A percentile compares a stretch with the other conserved stretches of the same genome.
phyloP scores from a whole-genome alignment of 1,140 invertebrate genomes.

The Trachelipus rathkii region DNA sequence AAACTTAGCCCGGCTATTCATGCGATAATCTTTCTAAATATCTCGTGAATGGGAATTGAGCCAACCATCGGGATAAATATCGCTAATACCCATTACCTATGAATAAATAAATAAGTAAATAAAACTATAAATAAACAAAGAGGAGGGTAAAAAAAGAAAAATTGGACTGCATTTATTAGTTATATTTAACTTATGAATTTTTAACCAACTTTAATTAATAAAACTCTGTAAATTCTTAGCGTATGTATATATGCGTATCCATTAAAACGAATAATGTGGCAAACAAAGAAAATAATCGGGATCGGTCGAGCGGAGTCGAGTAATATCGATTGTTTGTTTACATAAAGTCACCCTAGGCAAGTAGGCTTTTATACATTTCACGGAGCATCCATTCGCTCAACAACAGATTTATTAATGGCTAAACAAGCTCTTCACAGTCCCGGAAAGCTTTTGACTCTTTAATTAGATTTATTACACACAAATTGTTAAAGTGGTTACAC shows the following conservation, averaged over 20 bases:
- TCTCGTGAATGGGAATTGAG: background rate
- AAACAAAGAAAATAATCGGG: background rate
- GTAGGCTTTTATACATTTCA: slow-evolving; percentile 5
- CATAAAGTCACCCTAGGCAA: background rate
- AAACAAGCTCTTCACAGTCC: background rate
- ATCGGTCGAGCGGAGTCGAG: no score
- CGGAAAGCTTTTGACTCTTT: background rate
- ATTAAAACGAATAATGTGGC: background rate
- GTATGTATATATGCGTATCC: background rate
- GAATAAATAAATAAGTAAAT: background rate
- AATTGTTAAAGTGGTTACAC: no score
- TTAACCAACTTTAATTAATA: slow-evolving; percentile 2
- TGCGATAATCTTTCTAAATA: background rate
- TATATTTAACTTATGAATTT: background rate
- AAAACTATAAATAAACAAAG: background rate
- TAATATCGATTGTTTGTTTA: slow-evolving; percentile 1
- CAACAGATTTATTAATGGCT: slow-evolving; percentile 1
- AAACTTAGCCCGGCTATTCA: background rate
- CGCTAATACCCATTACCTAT: background rate
- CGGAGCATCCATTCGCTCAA: background rate
- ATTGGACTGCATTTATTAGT: no score
- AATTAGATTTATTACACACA: slow-evolving; percentile 1
- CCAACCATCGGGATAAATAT: background rate
- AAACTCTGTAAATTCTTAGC: background rate
- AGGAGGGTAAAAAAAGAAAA: no score